Percentiles rank a stretch among this genome's conserved stretches.
Conservation (phyloP, 2,888 invertebrate genomes). For the Uropetala carovei region DNA sequence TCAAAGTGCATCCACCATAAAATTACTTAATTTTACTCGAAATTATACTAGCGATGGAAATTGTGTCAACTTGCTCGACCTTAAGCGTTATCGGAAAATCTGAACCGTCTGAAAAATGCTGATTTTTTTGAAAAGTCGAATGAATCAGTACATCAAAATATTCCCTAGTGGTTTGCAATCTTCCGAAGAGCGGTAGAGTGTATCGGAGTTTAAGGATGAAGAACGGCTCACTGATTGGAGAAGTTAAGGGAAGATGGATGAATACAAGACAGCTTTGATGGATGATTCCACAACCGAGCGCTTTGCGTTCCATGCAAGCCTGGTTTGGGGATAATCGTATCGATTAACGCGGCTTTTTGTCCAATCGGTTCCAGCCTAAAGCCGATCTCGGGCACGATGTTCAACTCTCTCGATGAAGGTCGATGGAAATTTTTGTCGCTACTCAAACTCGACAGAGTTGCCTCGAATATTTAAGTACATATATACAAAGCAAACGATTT, state of each 20-base stretch:
- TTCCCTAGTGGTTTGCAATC: slow-evolving; percentile 1
- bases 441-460: no score
- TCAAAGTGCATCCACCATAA: no score
- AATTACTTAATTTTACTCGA: no score
- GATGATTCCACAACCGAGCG: background rate
- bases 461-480: no score
- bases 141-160: slow-evolving; percentile 33
- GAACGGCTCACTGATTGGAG: slow-evolving; percentile 9
- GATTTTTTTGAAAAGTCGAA: slow-evolving; percentile 5
- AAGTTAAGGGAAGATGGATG: slow-evolving; percentile 48
- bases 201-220: slow-evolving; percentile 51
- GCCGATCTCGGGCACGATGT: background rate
- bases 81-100: no score
- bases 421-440: no score
- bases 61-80: no score
- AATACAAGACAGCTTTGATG: slow-evolving; percentile 42
- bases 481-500: no score
- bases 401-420: background rate
- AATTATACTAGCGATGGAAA: no score
- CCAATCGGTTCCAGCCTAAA: slow-evolving; percentile 9
- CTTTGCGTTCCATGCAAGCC: slow-evolving; percentile 12
- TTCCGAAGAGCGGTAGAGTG: slow-evolving; percentile 44
- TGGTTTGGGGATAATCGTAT: slow-evolving; percentile 33
- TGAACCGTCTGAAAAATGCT: no score
- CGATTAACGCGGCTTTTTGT: slow-evolving; percentile 37